Evolutionary conservation across 64 coral and sea anemone species (phyloP), one percentile per base, ranked within the genome.

Genomic region (Montipora efflorescens): DNA sequence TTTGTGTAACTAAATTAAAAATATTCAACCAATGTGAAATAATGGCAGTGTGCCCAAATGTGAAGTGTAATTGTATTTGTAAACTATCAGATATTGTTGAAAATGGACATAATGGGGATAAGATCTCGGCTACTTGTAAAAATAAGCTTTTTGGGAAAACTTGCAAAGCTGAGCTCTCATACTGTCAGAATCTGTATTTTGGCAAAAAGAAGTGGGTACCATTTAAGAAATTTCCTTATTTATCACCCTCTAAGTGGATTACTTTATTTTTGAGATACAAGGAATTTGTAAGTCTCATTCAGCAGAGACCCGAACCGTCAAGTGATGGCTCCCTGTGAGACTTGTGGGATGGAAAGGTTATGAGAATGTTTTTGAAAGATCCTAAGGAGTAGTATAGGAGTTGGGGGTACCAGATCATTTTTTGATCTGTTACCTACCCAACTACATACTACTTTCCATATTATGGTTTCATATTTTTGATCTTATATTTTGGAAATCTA

Each of bases 141-240:
- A 55, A 80, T 19, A 80, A 80, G 22, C 78, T 57, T 11, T 80
- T 80, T 80, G 78, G 18, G 19, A 80, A 57, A 58, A 47, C 10
- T 4, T 80, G 78, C 7, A 22, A n/a, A 47, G 2, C 50, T 22
- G 78, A 80, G 22, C 78, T 80, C 0, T 7, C 78, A 22, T 80
- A 59, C n/a, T 80, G 5, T 59, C 50, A 80, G 18, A 57, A 22
- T 58, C 16, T 80, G 5, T 80, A 20, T 8, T 80, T 80, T 80
- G 78, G 78, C 3, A 80, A 19, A 21, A 80, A 80, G 12, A 80
- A 81, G 79, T 81, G 49, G 50, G 79, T 81, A 7, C 50, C 52
- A 11, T 81, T 25, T 28, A 81, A 81, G 47, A 81, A 59, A 13
- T 81, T 81, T 81, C 79, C 79, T 23, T 81, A 58, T 81, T 81